Evolutionary conservation across 2,113 vertebrate genomes (phyloP).

Genomic region (Coryphaenoides rupestris): DNA sequence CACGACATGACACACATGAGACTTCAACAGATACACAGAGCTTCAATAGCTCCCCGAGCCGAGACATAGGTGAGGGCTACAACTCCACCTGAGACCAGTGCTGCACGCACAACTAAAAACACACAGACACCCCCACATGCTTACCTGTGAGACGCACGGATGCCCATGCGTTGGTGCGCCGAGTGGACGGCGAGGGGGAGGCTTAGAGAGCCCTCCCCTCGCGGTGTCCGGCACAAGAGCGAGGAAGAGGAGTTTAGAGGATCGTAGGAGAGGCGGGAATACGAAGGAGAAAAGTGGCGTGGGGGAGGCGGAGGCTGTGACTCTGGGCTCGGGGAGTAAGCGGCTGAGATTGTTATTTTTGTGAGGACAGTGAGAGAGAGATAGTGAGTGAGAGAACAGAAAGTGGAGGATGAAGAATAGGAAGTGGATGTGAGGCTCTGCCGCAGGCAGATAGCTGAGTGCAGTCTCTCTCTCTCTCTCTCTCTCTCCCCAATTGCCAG

Average conservation of each 20-base stretch:
- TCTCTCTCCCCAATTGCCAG: conserved; percentile 38
- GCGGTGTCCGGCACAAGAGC: neutral
- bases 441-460: conserved; percentile 36
- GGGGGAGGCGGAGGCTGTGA: neutral
- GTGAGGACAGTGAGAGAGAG: neutral
- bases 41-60: no score
- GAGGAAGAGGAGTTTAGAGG: neutral
- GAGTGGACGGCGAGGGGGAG: neutral
- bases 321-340: conserved; percentile 22
- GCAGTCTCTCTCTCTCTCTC: conserved; percentile 32
- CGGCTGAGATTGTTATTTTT: neutral
- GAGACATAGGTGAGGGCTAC: no score
- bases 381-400: conserved; percentile 7
- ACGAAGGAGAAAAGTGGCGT: conserved; percentile 5
- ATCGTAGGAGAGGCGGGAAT: conserved; percentile 1
- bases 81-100: no score
- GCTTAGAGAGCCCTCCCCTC: no score
- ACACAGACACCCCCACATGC: conserved; percentile 1
- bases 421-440: conserved; percentile 14
- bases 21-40: no score
- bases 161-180: conserved; percentile 74
- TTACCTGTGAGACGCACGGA: conserved; percentile 87
- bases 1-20: no score
- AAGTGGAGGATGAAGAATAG: neutral
- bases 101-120: no score